Base-by-base conservation (phyloP, 2,888 invertebrate genomes). In the Dasypolia templi region DNA sequence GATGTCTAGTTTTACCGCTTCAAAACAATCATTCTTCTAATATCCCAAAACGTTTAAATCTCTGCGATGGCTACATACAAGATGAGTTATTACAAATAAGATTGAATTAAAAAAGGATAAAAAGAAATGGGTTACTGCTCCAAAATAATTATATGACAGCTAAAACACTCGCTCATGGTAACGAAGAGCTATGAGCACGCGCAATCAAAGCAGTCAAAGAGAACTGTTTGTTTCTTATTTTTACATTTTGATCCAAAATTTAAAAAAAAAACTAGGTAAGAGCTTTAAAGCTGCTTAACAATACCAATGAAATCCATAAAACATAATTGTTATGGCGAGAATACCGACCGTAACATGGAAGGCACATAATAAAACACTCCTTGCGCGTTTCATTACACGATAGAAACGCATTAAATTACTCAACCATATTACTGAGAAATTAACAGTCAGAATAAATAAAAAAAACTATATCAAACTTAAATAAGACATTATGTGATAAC, bases 111-210 rank as follows among this genome's bases (percentile, higher is more conserved):
- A 46, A 74, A 53, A 14, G 0, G 14, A 46, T 29, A 22, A 32
- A 69, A 61, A 39, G 26, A 64, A 72, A 58, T 64, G 17, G 61
- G n/a, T 72, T 59, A 46, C 6, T 35, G 49, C 26, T 65, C 67
- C 61, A 55, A 68, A 78, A n/a, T n/a, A n/a, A n/a, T n/a, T n/a
- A n/a, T 80, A 44, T 78, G 63, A 58, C 44, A 70, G 66, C 26
- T 64, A 51, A 42, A 71, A 66, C 32, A 63, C n/a, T 42, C 11
- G 29, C 49, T 56, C 29, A 77, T 32, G 26, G 53, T 58, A 70
- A 66, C 26, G 29, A 51, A 44, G 26, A 64, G 12, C 0, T 0
- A 46, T 51, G 46, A 51, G 79, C 67, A 68, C 56, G 67, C 79
- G 83, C 83, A 79, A 42, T 56, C 32, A 55, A 56, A 64, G 39